phyloP scores from a whole-genome alignment of 2,888 invertebrate genomes.

The Synergus umbraculus region DNA sequence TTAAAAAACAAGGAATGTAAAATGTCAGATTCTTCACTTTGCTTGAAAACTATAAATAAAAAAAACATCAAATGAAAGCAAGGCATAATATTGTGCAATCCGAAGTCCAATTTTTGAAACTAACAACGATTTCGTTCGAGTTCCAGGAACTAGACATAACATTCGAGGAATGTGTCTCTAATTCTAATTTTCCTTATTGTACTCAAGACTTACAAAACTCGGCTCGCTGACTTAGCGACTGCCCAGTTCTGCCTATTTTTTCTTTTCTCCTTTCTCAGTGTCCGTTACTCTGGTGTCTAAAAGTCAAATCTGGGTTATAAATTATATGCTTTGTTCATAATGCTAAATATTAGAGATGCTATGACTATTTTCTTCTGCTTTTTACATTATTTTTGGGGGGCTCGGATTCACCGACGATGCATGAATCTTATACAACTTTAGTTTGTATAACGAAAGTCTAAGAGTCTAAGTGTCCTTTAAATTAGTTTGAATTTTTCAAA shows the following conservation, averaged over 20 bases:
- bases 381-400: not conserved
- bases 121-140: not conserved
- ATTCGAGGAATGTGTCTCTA: conserved; percentile 13
- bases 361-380: not conserved
- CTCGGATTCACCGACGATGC: not conserved
- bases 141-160: not conserved
- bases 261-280: not conserved
- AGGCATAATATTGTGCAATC: not conserved
- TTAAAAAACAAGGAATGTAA: not conserved
- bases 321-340: not conserved
- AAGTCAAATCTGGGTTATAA: not conserved
- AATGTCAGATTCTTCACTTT: not conserved
- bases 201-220: conserved; percentile 10
- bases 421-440: too few relatives aligned
- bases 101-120: not conserved
- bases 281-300: not conserved
- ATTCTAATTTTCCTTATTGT: conserved; percentile 15
- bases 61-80: not conserved
- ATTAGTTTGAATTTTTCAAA: conserved; percentile 10
- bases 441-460: too few relatives aligned
- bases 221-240: not conserved
- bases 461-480: conserved; percentile 8
- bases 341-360: not conserved
- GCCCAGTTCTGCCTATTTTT: not conserved
- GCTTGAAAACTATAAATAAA: not conserved